Percentiles rank a stretch among this genome's conserved stretches.
phyloP scores from a whole-genome alignment of 92 coral and sea anemone genomes.

The Desmophyllum pertusum region DNA sequence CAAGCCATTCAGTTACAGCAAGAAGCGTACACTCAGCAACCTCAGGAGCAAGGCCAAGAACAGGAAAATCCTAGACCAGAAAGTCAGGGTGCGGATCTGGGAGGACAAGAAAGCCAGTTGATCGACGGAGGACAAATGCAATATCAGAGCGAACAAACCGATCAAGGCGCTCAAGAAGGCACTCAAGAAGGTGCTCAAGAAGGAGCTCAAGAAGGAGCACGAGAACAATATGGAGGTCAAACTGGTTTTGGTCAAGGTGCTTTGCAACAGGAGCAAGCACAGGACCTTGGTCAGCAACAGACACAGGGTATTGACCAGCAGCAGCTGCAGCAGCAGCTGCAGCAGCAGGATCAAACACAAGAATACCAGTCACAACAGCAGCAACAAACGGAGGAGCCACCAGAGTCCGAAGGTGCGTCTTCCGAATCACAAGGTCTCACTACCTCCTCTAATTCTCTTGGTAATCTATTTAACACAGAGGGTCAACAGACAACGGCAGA shows the following conservation, averaged over 20 bases:
- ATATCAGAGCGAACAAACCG: constrained; percentile 32
- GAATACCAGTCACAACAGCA: constrained; percentile 31
- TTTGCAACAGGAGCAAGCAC: constrained; percentile 31
- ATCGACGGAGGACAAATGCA: constrained; percentile 30
- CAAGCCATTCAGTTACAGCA: constrained; percentile 60
- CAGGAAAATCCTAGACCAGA: constrained; percentile 10
- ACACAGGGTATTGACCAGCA: constrained; percentile 25
- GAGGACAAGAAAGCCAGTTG: constrained; percentile 35
- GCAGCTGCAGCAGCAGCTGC: background rate
- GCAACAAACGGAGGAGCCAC: constrained; percentile 35
- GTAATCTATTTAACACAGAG: constrained; percentile 14
- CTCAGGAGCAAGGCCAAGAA: constrained; percentile 42
- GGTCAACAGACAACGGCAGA: constrained; percentile 30
- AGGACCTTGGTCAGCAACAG: constrained; percentile 17
- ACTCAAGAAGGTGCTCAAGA: constrained; percentile 40
- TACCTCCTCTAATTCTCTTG: constrained; percentile 17
- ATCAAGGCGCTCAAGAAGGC: constrained; percentile 42
- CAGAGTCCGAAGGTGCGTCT: constrained; percentile 17
- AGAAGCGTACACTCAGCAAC: constrained; percentile 54
- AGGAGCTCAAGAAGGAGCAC: constrained; percentile 34
- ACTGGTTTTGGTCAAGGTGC: constrained; percentile 10
- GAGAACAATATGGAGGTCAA: constrained; percentile 21
- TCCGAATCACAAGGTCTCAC: constrained; percentile 27
- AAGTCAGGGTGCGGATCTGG: constrained; percentile 30
- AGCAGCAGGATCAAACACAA: constrained; percentile 21